Conservation (phyloP, 2,797 vertebrate genomes). For the Natrix natrix region DNA sequence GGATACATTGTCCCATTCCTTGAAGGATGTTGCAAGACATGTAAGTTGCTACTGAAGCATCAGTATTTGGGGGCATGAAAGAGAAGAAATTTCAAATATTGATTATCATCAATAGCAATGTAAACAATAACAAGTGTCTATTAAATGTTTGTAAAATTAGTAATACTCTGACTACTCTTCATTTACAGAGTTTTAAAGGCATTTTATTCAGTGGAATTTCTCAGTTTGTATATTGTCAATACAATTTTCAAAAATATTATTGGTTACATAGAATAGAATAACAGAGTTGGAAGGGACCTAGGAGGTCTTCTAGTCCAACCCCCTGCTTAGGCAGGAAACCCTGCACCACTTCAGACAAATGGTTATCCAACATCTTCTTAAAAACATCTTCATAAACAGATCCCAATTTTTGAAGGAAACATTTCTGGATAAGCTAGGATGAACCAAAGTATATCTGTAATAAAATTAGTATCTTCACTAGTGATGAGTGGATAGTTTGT, state of each 20-base stretch:
- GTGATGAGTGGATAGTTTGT: not conserved
- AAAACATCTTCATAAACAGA: not conserved
- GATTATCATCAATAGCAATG: not conserved
- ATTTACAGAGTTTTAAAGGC: not conserved
- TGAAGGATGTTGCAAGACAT: conserved; percentile 96
- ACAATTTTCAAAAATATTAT: not conserved
- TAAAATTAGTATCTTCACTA: not conserved
- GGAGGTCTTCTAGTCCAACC: too few relatives aligned
- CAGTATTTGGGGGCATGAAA: not conserved
- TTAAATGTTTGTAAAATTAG: not conserved
- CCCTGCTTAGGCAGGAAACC: too few relatives aligned
- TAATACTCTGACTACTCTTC: not conserved
- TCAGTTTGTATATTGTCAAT: not conserved
- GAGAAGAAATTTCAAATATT: not conserved
- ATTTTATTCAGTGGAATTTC: not conserved
- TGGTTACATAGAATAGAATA: not conserved
- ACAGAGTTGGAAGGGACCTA: too few relatives aligned
- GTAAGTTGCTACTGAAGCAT: conserved; percentile 76
- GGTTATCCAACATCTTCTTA: too few relatives aligned
- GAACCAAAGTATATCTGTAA: not conserved
- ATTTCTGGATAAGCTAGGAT: not conserved
- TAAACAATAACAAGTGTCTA: not conserved
- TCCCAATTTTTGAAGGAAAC: not conserved
- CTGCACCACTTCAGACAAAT: too few relatives aligned
- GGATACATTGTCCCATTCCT: conserved; percentile 90